Conservation (phyloP, 2,888 invertebrate genomes). For the Calephelis perditalis region DNA sequence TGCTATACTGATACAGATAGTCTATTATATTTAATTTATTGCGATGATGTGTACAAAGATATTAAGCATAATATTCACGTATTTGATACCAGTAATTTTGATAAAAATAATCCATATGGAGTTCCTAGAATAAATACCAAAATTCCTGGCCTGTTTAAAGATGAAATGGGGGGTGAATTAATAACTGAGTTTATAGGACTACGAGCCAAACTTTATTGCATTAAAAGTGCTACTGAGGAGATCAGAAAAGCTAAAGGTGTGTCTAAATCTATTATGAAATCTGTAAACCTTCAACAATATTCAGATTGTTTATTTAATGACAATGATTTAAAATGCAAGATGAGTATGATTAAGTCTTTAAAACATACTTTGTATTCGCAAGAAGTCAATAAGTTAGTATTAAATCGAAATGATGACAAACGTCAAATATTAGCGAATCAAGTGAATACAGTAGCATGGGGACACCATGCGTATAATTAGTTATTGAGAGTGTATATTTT, state of each 20-base stretch:
- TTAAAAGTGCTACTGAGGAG: constrained; percentile 2
- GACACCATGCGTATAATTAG: neutral
- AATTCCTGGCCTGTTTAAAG: constrained; percentile 15
- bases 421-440: neutral
- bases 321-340: neutral
- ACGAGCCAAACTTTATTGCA: constrained; percentile 13
- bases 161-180: constrained; percentile 16
- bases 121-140: constrained; percentile 14
- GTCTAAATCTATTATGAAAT: neutral
- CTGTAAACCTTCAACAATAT: too few species aligned
- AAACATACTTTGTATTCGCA: constrained; percentile 14
- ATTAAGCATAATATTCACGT: neutral
- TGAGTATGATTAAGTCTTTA: constrained; percentile 2
- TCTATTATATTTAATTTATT: constrained; percentile 17
- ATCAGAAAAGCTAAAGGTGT: constrained; percentile 17
- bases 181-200: constrained; percentile 15
- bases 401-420: constrained; percentile 15
- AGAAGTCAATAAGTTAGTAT: constrained; percentile 15
- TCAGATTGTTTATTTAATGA: neutral
- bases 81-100: constrained; percentile 18
- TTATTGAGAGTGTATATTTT: constrained; percentile 1
- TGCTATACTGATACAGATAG: constrained; percentile 25
- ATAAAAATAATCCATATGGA: constrained; percentile 11
- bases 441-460: constrained; percentile 11
- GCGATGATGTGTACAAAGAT: constrained; percentile 18